phyloP scores from a whole-genome alignment of 2,797 vertebrate genomes.

The Gallinago solitaria region DNA sequence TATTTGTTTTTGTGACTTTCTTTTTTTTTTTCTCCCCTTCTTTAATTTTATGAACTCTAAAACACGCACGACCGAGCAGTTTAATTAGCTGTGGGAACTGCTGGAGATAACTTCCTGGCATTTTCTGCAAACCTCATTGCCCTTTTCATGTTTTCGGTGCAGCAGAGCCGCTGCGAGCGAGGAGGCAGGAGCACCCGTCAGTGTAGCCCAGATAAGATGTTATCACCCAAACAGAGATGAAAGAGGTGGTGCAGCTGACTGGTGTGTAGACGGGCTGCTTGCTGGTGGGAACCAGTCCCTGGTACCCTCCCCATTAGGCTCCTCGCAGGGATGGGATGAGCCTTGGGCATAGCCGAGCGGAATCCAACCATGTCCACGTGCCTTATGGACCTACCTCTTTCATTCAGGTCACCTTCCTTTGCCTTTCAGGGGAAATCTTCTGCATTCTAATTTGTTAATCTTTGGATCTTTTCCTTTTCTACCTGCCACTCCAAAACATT shows the following conservation, averaged over 20 bases:
- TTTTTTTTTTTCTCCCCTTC: background rate
- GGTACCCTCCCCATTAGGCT: background rate
- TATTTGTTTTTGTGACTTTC: background rate
- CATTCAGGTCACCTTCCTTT: background rate
- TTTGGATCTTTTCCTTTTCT: background rate
- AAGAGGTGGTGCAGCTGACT: background rate
- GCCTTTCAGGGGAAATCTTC: background rate
- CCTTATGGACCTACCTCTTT: background rate
- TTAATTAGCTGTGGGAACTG: constrained; percentile 31
- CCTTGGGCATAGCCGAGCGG: background rate
- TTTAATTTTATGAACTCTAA: background rate
- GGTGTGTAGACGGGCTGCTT: background rate
- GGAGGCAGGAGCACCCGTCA: background rate
- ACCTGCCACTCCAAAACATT: fast-evolving
- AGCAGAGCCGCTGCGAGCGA: background rate
- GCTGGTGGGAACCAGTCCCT: background rate
- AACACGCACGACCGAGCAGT: background rate
- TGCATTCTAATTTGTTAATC: fast-evolving
- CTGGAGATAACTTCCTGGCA: background rate
- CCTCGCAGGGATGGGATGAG: fast-evolving
- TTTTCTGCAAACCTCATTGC: background rate
- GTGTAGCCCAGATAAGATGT: background rate
- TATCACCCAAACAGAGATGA: background rate
- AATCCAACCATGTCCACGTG: background rate
- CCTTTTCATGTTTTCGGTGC: background rate